Base-by-base conservation (phyloP, 64 coral and sea anemone species). In the Stichodactyla helianthus region DNA sequence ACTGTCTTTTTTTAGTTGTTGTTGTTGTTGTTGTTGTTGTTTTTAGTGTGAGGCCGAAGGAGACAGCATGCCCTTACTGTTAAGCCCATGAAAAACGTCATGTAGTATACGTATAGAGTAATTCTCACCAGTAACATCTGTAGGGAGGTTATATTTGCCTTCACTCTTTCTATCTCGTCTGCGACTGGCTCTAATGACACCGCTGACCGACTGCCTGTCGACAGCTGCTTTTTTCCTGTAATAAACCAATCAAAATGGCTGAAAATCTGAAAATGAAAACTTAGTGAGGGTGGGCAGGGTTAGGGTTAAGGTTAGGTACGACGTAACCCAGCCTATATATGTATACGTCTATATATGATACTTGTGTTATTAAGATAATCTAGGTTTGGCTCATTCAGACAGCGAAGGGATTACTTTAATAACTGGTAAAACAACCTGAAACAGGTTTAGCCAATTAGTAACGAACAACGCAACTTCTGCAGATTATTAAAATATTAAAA, bases 121-220 rank as follows among this genome's bases (percentile, higher is more conserved):
- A 27, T 44, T 5, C 78, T 81, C n/a, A 81, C 78, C 78, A 81
- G 15, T 1, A 14, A 53, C 4, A 50, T 52, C 50, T 81, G 35
- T 10, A 81, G 17, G 0, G 19, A 22, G 26, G 78, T 28, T 14
- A 81, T 81, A 50, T 81, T 81, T 81, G 5, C 26, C 19, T 81
- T 81, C 78, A 81, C 53, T 28, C 78, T 51, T 22, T 16, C 78
- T 81, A 81, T 52, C 50, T 81, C 78, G 5, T 54, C 78, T 54
- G 17, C 18, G 12, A 81, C 15, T 54, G 78, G 51, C 78, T 81
- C 4, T 54, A 81, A 15, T 8, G 78, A 81, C 51, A 81, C 13
- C 6, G 16, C 52, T 20, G 78, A 81, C 6, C 51, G 52, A 12
- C 50, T 52, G 12, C 50, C 35, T 54, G 35, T 81, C 4, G 6